phyloP scores from a whole-genome alignment of 2,797 vertebrate genomes.

The Sebastes variabilis region DNA sequence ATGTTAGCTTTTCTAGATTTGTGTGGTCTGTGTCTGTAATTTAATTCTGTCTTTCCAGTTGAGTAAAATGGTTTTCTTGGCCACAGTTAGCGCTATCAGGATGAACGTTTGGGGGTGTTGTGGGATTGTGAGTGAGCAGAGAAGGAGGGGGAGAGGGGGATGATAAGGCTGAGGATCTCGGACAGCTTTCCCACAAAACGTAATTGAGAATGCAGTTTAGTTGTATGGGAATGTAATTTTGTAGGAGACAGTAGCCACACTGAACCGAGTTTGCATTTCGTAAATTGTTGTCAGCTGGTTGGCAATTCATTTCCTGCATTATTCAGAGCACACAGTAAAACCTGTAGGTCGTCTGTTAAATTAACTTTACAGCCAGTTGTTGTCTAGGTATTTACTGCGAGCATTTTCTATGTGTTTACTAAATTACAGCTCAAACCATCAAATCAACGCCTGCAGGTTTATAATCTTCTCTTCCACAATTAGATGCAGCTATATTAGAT shows the following conservation, averaged over 20 bases:
- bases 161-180: background rate
- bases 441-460: background rate
- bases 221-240: background rate
- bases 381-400: background rate
- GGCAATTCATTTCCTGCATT: slow-evolving; percentile 5
- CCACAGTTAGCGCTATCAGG: background rate
- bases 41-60: background rate
- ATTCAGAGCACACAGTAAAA: background rate
- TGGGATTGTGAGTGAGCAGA: background rate
- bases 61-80: background rate
- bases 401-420: background rate
- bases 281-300: background rate
- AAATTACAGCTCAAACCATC: background rate
- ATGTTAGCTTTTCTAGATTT: background rate
- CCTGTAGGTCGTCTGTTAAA: background rate
- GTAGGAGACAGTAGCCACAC: background rate
- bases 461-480: background rate
- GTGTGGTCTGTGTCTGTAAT: background rate
- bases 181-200: background rate
- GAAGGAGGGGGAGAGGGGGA: background rate
- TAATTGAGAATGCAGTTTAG: background rate
- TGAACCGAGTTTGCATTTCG: background rate
- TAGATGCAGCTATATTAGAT: background rate
- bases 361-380: background rate
- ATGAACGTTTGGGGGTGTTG: background rate